phyloP scores from a whole-genome alignment of 2,797 vertebrate genomes.

The Clarias laeviceps region DNA sequence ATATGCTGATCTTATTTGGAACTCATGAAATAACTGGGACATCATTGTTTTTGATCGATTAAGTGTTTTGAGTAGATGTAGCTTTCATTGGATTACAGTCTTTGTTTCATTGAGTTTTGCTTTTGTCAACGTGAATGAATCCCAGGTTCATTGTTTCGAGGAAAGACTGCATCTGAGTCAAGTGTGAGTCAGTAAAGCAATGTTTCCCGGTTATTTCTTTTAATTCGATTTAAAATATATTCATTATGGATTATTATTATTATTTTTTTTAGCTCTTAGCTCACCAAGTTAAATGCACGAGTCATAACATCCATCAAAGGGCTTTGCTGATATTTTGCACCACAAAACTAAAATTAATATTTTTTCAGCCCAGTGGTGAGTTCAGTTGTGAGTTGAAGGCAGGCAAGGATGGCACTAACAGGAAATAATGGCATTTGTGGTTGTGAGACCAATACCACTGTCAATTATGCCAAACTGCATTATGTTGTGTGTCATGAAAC shows the following conservation, averaged over 20 bases:
- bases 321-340: slow-evolving; percentile 4
- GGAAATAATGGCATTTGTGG: not conserved
- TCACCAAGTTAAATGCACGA: not conserved
- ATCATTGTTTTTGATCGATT: slow-evolving; percentile 9
- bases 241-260: not conserved
- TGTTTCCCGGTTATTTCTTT: not conserved
- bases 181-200: not conserved
- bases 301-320: not conserved
- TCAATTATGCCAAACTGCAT: not conserved
- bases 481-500: too few relatives aligned
- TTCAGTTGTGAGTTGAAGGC: not conserved
- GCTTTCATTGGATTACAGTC: not conserved
- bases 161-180: not conserved
- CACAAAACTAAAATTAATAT: not conserved
- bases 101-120: not conserved
- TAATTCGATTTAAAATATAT: not conserved
- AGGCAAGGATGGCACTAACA: not conserved
- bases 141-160: not conserved
- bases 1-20: slow-evolving; percentile 10
- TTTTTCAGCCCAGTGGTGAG: not conserved
- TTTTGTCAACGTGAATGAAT: slow-evolving; percentile 21
- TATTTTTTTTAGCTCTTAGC: not conserved
- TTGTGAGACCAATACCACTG: not conserved
- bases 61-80: not conserved
- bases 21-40: not conserved